phyloP scores from a whole-genome alignment of 2,797 vertebrate genomes.

The Gorsachius magnificus region DNA sequence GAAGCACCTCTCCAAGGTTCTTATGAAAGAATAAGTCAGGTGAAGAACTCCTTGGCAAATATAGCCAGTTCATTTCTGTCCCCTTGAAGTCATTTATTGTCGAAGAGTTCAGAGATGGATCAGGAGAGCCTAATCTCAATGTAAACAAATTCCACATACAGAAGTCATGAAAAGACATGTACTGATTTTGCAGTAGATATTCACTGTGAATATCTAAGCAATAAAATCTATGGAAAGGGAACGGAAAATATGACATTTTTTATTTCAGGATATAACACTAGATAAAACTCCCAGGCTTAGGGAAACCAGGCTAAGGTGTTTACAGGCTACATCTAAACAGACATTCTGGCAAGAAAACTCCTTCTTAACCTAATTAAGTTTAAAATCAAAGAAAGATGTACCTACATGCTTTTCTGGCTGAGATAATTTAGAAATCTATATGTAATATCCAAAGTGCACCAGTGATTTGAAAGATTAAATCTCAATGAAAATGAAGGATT shows the following conservation, averaged over 20 bases:
- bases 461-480: neutral
- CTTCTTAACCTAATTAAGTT: neutral
- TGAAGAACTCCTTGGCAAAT: neutral
- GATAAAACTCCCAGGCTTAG: neutral
- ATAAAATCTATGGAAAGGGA: neutral
- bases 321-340: neutral
- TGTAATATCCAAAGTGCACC: neutral
- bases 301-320: neutral
- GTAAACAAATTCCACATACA: neutral
- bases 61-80: neutral
- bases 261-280: neutral
- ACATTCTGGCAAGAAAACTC: neutral
- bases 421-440: neutral
- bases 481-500: neutral
- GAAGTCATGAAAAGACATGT: neutral
- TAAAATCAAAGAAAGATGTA: neutral
- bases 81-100: neutral
- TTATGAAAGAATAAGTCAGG: neutral
- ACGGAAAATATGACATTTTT: neutral
- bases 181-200: neutral
- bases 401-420: neutral
- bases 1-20: neutral
- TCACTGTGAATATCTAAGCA: neutral
- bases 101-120: neutral
- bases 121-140: neutral